Base-by-base conservation (phyloP, 2,113 vertebrate genomes). In the Catharus bicknelli region DNA sequence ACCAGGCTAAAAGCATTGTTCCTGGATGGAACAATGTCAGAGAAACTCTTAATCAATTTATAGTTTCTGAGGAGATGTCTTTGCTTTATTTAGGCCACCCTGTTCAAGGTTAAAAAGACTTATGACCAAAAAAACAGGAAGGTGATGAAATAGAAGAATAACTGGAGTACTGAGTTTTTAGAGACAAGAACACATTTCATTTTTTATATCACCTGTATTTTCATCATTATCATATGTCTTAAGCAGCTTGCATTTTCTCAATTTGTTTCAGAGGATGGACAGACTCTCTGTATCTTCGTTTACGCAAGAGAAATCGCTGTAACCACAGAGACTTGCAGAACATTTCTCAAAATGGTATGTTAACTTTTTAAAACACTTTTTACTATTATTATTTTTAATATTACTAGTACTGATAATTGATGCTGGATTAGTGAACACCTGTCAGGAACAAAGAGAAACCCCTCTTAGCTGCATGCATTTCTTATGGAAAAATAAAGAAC, bases 261-360 rank as follows among this genome's bases (percentile, higher is more conserved):
- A 34, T 93, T 91, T 93, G 4, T 97, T 98, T 93, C 97, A 98
- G 98, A 78, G 95, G 97, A 40, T 96, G 96, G 97, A 97, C 96
- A 83, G 95, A 96, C 34, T 98, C 98, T 29, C 59, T 98, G 47
- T 98, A 98, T 53, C 95, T 97, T 50, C 95, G 63, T 54, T 93
- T 98, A 66, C 83, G 96, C 17, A 90, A 87, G 66, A 97, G 97
- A 92, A 98, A 98, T 89, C 98, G 26, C 58, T 98, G 98, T 68
- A 98, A 98, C 88, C 98, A 98, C 92, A 96, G 98, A 55, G 98
- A 98, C 83, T 97, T 98, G 78, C 98, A 98, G 93, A 98, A 96
- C 64, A 96, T 98, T 89, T 96, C 98, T 22, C 97, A 87, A 94
- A 98, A 98, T 32, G 98, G 98, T 98, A 96, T 1, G 95, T 88